These are phyloP conservation scores for Artemia sinica DNA, from an alignment of 2,888 invertebrate genomes.

Conservation along the genomic window DNA sequence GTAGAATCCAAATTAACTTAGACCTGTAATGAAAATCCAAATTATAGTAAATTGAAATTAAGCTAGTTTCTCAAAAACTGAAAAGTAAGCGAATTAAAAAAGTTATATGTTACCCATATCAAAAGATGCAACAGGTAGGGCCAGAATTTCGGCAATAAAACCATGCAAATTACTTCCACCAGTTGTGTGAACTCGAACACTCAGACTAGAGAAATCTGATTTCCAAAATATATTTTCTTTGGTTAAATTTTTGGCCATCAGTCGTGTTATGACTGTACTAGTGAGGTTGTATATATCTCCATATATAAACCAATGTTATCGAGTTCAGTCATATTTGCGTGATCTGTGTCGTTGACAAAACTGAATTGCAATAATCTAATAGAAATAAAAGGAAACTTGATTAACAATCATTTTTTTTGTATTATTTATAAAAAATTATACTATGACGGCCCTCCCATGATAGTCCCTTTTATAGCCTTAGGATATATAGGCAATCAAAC, in stretches of 20 bases:
- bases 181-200: conserved; percentile 77
- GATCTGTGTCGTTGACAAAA: conserved; percentile 66
- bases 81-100: no score
- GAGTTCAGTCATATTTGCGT: conserved; percentile 47
- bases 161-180: conserved; percentile 86
- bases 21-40: no score
- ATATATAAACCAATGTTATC: conserved; percentile 69
- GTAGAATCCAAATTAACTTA: no score
- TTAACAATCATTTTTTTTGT: not conserved
- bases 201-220: conserved; percentile 59
- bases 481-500: not conserved
- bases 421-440: no score
- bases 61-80: no score
- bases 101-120: conserved; percentile 54
- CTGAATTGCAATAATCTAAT: conserved; percentile 66
- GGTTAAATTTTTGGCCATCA: conserved; percentile 53
- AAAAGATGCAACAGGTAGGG: conserved; percentile 75
- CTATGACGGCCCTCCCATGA: no score
- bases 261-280: conserved; percentile 35
- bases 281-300: conserved; percentile 80
- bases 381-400: conserved; percentile 19
- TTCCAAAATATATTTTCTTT: conserved; percentile 51
- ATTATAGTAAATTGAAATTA: no score
- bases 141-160: conserved; percentile 91
- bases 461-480: no score